phyloP scores from a whole-genome alignment of 2,888 invertebrate species.

The Alentia gelatinosa region DNA sequence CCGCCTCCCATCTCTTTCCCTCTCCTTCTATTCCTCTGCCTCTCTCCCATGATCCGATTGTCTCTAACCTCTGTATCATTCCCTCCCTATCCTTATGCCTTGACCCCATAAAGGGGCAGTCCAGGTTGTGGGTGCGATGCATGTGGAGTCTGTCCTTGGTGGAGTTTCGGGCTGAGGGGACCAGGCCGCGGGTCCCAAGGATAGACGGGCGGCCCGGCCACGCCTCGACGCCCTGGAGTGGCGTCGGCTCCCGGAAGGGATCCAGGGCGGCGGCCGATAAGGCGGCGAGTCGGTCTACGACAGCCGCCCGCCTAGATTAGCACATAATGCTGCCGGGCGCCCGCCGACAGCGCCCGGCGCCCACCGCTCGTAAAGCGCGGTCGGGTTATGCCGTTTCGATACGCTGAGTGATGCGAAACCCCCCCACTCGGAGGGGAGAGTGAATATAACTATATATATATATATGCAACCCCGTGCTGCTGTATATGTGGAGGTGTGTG shows the following conservation, averaged over 20 bases:
- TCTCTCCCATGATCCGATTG: neutral
- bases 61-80: neutral
- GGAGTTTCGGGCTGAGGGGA: no score
- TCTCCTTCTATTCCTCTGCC: neutral
- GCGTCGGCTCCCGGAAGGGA: neutral
- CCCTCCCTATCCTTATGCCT: neutral
- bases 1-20: neutral
- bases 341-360: neutral
- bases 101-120: neutral
- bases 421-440: neutral
- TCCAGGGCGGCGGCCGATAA: neutral
- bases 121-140: neutral
- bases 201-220: neutral
- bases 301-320: neutral
- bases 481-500: no score
- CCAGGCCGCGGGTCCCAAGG: neutral
- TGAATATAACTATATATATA: no score
- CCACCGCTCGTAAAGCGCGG: neutral
- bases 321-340: neutral
- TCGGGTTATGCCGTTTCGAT: neutral
- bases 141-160: no score
- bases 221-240: neutral
- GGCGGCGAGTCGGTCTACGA: neutral
- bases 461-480: no score
- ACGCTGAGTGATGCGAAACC: neutral